Evolutionary conservation across 2,113 vertebrate species (phyloP).

Genomic region (Charadrius vociferus): DNA sequence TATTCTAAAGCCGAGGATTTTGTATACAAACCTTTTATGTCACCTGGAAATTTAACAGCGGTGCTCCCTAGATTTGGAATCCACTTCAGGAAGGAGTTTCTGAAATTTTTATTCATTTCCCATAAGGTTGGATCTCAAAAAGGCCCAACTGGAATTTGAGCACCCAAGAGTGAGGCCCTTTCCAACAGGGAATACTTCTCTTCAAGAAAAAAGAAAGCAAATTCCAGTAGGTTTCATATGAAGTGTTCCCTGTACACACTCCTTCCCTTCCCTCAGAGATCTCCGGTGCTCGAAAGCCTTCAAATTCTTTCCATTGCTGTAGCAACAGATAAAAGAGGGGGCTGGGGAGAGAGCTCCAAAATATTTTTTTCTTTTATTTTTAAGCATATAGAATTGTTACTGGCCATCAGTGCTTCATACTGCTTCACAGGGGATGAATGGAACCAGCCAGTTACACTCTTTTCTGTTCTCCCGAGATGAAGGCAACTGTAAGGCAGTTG

Average conservation of each 20-base stretch:
- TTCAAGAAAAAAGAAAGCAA: neutral
- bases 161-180: neutral
- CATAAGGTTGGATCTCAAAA: neutral
- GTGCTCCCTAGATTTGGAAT: neutral
- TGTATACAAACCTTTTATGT: neutral
- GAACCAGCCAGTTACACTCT: neutral
- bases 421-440: neutral
- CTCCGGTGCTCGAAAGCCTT: neutral
- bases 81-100: neutral
- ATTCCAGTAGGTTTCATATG: neutral
- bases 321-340: neutral
- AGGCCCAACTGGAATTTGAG: neutral
- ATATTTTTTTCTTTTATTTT: neutral
- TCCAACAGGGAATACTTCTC: neutral
- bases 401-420: neutral
- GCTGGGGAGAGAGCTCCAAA: neutral
- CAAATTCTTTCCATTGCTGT: neutral
- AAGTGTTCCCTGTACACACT: neutral
- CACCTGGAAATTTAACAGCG: neutral
- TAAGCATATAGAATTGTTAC: neutral
- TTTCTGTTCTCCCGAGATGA: neutral
- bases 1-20: neutral
- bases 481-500: slow-evolving; percentile 17
- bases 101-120: neutral
- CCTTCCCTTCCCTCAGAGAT: neutral